These are phyloP conservation scores for Drosophila setifemur DNA, from an alignment of 1,140 invertebrate genomes.

Conservation along the genomic window DNA sequence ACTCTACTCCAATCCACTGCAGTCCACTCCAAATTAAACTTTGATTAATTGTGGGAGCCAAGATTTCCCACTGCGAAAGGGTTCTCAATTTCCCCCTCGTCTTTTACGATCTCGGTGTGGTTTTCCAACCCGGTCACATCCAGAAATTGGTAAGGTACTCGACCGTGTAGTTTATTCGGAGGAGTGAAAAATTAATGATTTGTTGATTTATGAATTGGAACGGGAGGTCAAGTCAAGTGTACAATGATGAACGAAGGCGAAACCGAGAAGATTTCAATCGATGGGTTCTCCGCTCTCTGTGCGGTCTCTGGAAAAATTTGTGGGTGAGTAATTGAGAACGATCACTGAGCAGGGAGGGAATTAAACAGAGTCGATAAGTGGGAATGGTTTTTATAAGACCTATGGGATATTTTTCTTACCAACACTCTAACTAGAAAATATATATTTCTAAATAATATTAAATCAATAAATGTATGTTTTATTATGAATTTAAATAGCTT, in stretches of 20 bases:
- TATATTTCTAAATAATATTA: no score
- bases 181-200: conserved; percentile 81
- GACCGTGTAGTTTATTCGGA: conserved; percentile 24
- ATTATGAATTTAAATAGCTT: no score
- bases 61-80: conserved; percentile 69
- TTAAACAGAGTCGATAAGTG: no score
- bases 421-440: background rate
- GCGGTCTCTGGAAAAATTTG: conserved; percentile 50
- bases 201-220: conserved; percentile 82
- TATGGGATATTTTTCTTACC: background rate
- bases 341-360: conserved; percentile 6
- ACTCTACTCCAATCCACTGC: no score
- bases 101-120: conserved; percentile 15
- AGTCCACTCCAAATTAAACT: conserved; percentile 12
- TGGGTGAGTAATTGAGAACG: conserved; percentile 31
- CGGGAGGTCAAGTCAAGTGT: conserved; percentile 77
- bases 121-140: conserved; percentile 1
- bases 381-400: background rate
- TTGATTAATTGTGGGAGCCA: conserved; percentile 81
- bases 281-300: conserved; percentile 34
- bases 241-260: conserved; percentile 60
- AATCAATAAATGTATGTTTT: no score
- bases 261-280: conserved; percentile 1
- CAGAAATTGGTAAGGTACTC: conserved; percentile 27
- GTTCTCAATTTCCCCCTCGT: conserved; percentile 20